Evolutionary conservation across 2,888 invertebrate species (phyloP).

Genomic region (Leucophora obtusa): DNA sequence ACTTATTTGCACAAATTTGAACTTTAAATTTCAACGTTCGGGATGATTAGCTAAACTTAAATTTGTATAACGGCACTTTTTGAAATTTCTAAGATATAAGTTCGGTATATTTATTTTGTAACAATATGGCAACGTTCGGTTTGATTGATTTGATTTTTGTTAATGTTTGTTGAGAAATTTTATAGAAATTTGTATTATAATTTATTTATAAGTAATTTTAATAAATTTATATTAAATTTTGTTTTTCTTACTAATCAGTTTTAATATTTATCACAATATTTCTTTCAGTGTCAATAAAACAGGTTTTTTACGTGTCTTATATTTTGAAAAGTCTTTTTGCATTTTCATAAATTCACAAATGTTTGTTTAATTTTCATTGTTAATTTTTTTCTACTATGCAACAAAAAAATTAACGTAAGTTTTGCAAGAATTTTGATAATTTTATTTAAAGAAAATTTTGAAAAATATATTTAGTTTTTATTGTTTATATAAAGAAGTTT

Average conservation of each 20-base stretch:
- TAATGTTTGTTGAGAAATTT: constrained; percentile 24
- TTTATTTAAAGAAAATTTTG: neutral
- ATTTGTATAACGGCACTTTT: constrained; percentile 25
- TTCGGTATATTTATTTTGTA: neutral
- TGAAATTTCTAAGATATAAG: neutral
- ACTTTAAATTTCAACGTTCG: constrained; percentile 14
- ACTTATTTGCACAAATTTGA: constrained; percentile 9
- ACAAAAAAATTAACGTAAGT: constrained; percentile 11
- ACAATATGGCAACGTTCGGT: constrained; percentile 40
- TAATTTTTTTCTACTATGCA: neutral
- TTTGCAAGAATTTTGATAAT: neutral
- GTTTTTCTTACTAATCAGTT: constrained; percentile 35
- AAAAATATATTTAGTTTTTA: neutral
- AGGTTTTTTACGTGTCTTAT: constrained; percentile 74
- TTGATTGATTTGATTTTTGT: neutral
- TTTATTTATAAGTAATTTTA: constrained; percentile 45
- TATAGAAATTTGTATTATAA: constrained; percentile 51
- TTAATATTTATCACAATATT: constrained; percentile 69
- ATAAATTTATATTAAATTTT: constrained; percentile 23
- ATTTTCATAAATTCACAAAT: constrained; percentile 73
- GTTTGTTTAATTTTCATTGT: constrained; percentile 62
- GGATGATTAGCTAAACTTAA: constrained; percentile 1
- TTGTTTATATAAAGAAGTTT: neutral
- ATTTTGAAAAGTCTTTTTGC: constrained; percentile 76
- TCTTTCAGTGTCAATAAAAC: constrained; percentile 50